A percentile compares a stretch with the other conserved stretches of the same genome.
phyloP scores from a whole-genome alignment of 2,113 vertebrate genomes.

The Origma solitaria region DNA sequence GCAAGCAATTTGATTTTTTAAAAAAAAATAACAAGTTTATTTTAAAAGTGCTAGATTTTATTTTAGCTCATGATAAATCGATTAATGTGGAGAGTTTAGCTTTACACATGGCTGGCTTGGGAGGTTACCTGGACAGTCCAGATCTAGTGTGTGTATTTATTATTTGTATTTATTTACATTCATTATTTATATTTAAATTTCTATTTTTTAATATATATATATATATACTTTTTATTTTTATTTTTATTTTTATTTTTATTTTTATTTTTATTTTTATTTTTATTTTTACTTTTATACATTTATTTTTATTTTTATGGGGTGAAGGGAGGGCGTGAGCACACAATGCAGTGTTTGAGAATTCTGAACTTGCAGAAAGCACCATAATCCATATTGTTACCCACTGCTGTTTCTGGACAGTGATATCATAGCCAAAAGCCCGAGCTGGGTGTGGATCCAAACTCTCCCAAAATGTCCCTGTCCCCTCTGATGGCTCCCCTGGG shows the following conservation, averaged over 20 bases:
- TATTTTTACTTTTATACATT: not conserved
- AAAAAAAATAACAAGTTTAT: not conserved
- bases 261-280: not conserved
- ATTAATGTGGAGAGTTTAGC: not conserved
- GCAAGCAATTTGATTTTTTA: not conserved
- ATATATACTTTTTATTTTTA: not conserved
- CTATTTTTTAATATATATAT: too few species aligned
- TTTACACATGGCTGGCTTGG: not conserved
- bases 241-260: not conserved
- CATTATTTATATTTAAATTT: not conserved
- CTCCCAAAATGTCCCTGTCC: rapidly evolving
- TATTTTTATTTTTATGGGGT: rapidly evolving
- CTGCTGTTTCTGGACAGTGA: not conserved
- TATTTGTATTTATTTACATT: not conserved
- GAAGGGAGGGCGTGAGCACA: not conserved
- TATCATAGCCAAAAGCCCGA: not conserved
- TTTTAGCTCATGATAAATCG: not conserved
- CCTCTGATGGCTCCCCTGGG: not conserved
- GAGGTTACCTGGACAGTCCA: not conserved
- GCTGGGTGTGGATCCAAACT: not conserved
- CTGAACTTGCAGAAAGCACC: not conserved
- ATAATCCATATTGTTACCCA: rapidly evolving
- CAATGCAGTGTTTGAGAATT: not conserved
- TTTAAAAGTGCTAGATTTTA: not conserved
- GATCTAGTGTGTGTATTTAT: not conserved